A percentile compares a stretch with the other conserved stretches of the same genome.
Conservation (phyloP, 2,888 invertebrate species). For the Cantharis rustica region DNA sequence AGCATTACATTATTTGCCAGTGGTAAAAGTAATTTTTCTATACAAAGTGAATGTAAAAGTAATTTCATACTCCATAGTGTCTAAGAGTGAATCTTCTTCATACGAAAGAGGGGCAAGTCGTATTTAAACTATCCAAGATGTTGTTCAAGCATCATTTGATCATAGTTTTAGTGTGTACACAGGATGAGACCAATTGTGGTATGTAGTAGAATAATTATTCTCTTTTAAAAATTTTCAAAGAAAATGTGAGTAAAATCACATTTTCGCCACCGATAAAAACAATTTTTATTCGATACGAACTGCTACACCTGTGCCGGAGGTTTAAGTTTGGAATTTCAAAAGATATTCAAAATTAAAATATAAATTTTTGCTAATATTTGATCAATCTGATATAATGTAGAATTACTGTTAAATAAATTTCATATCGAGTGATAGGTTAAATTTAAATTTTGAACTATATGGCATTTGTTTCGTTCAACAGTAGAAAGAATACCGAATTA, state of each 20-base stretch:
- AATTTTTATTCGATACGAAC: not conserved
- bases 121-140: constrained; percentile 42
- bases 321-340: not conserved
- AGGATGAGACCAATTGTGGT: constrained; percentile 53
- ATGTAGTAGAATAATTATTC: constrained; percentile 37
- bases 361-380: too few relatives aligned
- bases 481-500: too few relatives aligned
- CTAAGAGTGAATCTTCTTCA: constrained; percentile 44
- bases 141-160: constrained; percentile 44
- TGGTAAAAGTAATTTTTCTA: constrained; percentile 33
- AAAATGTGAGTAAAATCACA: not conserved
- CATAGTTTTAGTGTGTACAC: constrained; percentile 48
- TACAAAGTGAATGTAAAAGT: constrained; percentile 32
- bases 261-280: not conserved
- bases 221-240: not conserved
- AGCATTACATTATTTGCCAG: constrained; percentile 12
- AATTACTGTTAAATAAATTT: too few relatives aligned
- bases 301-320: not conserved
- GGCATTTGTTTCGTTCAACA: too few relatives aligned
- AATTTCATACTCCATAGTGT: constrained; percentile 26
- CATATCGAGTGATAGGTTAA: too few relatives aligned
- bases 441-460: too few relatives aligned
- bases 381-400: too few relatives aligned
- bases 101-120: constrained; percentile 35
- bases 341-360: too few relatives aligned